phyloP scores from a whole-genome alignment of 30 jellyfish, hydroid and myxozoan genomes.

The Rhopilema esculentum region DNA sequence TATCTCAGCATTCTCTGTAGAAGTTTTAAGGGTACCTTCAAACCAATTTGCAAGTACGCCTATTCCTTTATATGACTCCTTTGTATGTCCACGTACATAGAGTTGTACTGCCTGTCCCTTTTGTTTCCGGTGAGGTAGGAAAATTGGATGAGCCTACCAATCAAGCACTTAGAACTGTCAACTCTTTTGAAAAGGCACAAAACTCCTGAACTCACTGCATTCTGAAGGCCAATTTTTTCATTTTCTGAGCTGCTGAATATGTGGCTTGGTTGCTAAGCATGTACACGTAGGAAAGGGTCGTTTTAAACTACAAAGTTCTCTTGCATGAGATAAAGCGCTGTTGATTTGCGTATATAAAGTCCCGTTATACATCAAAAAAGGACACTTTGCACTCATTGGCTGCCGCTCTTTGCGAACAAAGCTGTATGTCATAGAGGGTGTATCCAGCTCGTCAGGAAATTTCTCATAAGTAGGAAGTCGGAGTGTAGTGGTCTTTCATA shows the following conservation, averaged over 20 bases:
- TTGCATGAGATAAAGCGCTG: constrained; percentile 46
- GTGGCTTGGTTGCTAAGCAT: constrained; percentile 53
- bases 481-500: constrained; percentile 1
- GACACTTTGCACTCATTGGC: constrained; percentile 9
- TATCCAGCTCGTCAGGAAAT: background rate
- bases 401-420: background rate
- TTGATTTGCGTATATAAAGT: constrained; percentile 35
- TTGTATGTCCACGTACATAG: constrained; percentile 46
- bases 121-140: constrained; percentile 45
- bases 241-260: constrained; percentile 19
- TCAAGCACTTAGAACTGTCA: constrained; percentile 33
- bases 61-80: background rate
- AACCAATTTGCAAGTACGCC: constrained; percentile 56
- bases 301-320: constrained; percentile 24
- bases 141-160: constrained; percentile 52
- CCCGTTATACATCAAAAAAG: constrained; percentile 34
- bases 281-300: constrained; percentile 43
- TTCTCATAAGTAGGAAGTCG: constrained; percentile 14
- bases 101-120: constrained; percentile 38
- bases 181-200: constrained; percentile 45
- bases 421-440: constrained; percentile 10
- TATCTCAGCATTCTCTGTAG: background rate
- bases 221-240: constrained; percentile 25
- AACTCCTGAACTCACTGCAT: constrained; percentile 44
- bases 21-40: background rate